Evolutionary conservation across 2,113 vertebrate genomes (phyloP), one percentile per base, ranked within the genome.

Genomic region (Steatornis caripensis): DNA sequence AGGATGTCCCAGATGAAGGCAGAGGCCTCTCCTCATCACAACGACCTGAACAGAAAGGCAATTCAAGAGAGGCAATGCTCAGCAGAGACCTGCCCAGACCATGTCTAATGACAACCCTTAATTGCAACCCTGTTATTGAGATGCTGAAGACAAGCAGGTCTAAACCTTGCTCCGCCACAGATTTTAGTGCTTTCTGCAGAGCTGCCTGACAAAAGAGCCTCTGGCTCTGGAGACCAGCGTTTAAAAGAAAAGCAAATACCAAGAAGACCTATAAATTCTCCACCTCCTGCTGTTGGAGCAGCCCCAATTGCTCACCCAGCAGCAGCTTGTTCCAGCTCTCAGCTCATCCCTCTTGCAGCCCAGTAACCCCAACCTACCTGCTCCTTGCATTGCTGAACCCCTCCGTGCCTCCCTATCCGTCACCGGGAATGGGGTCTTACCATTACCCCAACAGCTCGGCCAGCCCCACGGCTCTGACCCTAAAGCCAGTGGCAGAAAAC

Each of bases 401-500:
- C 49, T 55, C 74, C 4, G 0, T 7, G 8, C 23, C 66, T 51
- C 57, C 62, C n/a, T 65, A 37, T 51, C 51, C 32, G 12, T 15
- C 75, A 7, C 34, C 2, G 0, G n/a, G 30, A 87, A 5, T 0
- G 0, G 11, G 15, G 5, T 61, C 32, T 19, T 34, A 1, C 32
- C 30, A 7, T 19, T 4, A 26, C 26, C 64, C 46, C 5, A 1
- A 27, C 6, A 71, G 68, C 84, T 58, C 8, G 1, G 18, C 13
- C 1, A 5, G 37, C 21, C 19, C 71, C 37, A 18, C 1, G 1
- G 53, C 77, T 58, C 81, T 36, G 21, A 36, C 37, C 53, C 29
- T 2, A n/a, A 81, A 77, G 1, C 36, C 77, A 49, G 43, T 16
- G 4, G 6, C 30, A 34, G 61, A 26, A 30, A 29, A 49, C 1